Evolutionary conservation across 2,113 vertebrate genomes (phyloP).

Genomic region (Lampris megalopsis): DNA sequence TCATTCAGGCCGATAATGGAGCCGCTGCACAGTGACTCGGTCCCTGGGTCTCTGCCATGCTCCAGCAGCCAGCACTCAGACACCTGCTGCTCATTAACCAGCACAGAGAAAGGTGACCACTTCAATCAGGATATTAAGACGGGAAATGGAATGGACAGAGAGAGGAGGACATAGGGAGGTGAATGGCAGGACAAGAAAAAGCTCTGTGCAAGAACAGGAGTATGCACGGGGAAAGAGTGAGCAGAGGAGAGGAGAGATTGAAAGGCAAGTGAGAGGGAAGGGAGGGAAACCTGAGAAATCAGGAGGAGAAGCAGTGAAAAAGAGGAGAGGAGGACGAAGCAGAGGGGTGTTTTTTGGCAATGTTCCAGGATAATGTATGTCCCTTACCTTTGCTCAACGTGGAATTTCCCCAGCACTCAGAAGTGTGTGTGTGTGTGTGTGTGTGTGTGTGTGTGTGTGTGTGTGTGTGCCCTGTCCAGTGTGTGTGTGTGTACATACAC

Average conservation of each 20-base stretch:
- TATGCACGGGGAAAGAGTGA: not conserved
- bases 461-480: slow-evolving; percentile 39
- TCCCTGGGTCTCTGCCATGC: slow-evolving; percentile 35
- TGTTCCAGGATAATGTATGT: slow-evolving; percentile 62
- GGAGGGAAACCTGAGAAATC: not conserved
- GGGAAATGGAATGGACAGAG: slow-evolving; percentile 67
- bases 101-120: slow-evolving; percentile 68
- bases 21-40: slow-evolving; percentile 21
- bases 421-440: slow-evolving; percentile 18
- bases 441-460: slow-evolving; percentile 17
- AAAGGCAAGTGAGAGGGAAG: not conserved
- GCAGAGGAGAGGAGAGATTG: slow-evolving; percentile 1
- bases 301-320: not conserved
- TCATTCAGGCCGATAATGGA: slow-evolving; percentile 33
- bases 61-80: slow-evolving; percentile 53
- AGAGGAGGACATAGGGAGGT: slow-evolving; percentile 5
- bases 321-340: slow-evolving; percentile 21
- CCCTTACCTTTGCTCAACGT: slow-evolving; percentile 57
- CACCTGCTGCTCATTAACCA: slow-evolving; percentile 74
- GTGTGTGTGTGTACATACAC: not conserved
- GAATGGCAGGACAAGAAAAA: too few species aligned
- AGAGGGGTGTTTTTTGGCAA: slow-evolving; percentile 53
- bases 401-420: slow-evolving; percentile 40
- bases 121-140: slow-evolving; percentile 71
- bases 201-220: not conserved